phyloP scores from a whole-genome alignment of 1,140 invertebrate genomes.

The Camponotus pennsylvanicus region DNA sequence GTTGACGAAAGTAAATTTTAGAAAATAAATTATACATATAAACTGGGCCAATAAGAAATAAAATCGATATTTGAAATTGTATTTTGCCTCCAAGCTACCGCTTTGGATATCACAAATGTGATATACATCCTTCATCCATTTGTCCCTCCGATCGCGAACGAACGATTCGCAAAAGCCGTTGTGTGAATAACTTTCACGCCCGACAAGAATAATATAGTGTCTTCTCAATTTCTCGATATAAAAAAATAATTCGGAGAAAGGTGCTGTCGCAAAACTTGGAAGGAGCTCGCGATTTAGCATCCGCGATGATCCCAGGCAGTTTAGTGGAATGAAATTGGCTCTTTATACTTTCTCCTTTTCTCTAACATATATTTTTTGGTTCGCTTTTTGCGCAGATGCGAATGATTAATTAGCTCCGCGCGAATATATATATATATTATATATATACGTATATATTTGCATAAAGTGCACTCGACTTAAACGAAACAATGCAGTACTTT shows the following conservation, averaged over 20 bases:
- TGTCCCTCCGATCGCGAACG: background rate
- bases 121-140: conserved; percentile 7
- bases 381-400: conserved; percentile 20
- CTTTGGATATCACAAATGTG: background rate
- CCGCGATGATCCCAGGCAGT: conserved; percentile 61
- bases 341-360: conserved; percentile 40
- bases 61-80: background rate
- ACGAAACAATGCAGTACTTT: conserved; percentile 12
- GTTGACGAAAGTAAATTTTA: background rate
- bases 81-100: background rate
- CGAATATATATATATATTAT: conserved; percentile 20
- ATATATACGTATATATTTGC: conserved; percentile 11
- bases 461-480: conserved; percentile 35
- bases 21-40: background rate
- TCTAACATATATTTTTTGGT: background rate
- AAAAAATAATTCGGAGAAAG: conserved; percentile 54
- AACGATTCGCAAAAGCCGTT: conserved; percentile 33
- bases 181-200: conserved; percentile 33
- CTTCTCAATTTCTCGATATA: conserved; percentile 44
- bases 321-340: conserved; percentile 60
- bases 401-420: conserved; percentile 35
- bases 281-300: conserved; percentile 43
- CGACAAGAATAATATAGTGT: conserved; percentile 1
- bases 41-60: background rate
- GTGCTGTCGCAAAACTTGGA: conserved; percentile 43